A percentile compares a stretch with the other conserved stretches of the same genome.
Evolutionary conservation across 1,140 invertebrate species (phyloP).

Genomic region (Heterodera schachtii): DNA sequence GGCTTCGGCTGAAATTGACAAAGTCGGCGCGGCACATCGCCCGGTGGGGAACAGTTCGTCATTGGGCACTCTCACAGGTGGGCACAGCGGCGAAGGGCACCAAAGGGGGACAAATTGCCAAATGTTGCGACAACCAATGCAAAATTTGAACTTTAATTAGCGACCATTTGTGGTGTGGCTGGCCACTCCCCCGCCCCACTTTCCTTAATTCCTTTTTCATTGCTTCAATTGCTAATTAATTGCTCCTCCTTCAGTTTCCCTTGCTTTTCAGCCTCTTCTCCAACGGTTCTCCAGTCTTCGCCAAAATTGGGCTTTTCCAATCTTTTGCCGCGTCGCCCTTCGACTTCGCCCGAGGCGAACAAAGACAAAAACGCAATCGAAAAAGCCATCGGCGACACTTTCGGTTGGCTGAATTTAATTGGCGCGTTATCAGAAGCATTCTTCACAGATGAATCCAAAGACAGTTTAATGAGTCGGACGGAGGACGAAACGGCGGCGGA

Average conservation of each 20-base stretch:
- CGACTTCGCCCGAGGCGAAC: constrained; percentile 37
- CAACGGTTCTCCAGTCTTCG: not conserved
- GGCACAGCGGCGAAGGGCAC: not conserved
- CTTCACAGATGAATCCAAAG: not conserved
- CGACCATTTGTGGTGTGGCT: no score
- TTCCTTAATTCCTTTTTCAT: not conserved
- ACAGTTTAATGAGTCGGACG: not conserved
- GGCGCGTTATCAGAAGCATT: not conserved
- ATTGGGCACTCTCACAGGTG: constrained; percentile 36
- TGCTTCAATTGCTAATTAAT: not conserved
- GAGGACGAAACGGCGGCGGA: not conserved
- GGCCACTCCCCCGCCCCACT: not conserved
- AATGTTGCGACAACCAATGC: no score
- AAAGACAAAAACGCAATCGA: not conserved
- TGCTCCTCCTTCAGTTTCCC: not conserved
- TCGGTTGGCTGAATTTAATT: not conserved
- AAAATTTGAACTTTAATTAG: no score
- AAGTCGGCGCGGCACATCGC: constrained; percentile 20
- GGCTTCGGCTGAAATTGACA: constrained; percentile 27
- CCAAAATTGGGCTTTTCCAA: not conserved
- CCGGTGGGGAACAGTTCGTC: constrained; percentile 47
- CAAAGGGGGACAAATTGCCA: no score
- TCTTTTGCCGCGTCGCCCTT: constrained; percentile 37
- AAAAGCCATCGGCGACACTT: not conserved
- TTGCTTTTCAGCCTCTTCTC: constrained; percentile 38